Conservation (phyloP, 2,797 vertebrate genomes). For the Pangasius krempfi region DNA sequence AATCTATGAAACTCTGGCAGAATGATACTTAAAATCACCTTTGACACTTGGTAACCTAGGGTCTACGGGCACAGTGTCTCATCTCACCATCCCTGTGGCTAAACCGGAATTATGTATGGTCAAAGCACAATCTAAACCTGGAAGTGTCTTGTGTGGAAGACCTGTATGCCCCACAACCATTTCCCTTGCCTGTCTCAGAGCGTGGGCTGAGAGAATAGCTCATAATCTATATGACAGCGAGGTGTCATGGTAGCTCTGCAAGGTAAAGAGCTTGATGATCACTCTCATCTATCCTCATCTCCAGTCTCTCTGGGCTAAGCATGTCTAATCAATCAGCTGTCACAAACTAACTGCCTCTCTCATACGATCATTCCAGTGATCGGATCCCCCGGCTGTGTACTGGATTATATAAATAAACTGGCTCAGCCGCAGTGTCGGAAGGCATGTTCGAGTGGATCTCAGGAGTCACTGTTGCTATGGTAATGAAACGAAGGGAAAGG, state of each 20-base stretch:
- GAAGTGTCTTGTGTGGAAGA: background rate
- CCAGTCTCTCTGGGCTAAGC: conserved; percentile 45
- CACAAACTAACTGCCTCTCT: conserved; percentile 34
- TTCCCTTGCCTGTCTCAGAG: conserved; percentile 39
- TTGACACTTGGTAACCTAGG: background rate
- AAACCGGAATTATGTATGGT: background rate
- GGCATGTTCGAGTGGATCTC: conserved; percentile 47
- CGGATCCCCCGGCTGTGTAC: conserved; percentile 47
- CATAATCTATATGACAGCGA: conserved; percentile 50
- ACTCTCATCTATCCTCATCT: conserved; percentile 39
- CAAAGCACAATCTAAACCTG: conserved; percentile 9
- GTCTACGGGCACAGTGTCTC: background rate
- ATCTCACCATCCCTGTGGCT: background rate
- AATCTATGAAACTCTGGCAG: background rate
- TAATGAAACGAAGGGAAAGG: conserved; percentile 49
- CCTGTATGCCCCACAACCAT: conserved; percentile 29
- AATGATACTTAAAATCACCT: background rate
- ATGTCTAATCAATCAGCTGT: conserved; percentile 52
- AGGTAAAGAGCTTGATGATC: conserved; percentile 51
- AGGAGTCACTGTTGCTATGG: conserved; percentile 59
- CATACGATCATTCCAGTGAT: conserved; percentile 48
- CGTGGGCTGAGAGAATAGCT: conserved; percentile 41
- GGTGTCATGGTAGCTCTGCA: conserved; percentile 41
- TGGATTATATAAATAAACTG: conserved; percentile 53
- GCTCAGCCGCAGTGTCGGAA: conserved; percentile 45